Conservation (phyloP, 2,888 invertebrate genomes). For the Mimas tiliae region DNA sequence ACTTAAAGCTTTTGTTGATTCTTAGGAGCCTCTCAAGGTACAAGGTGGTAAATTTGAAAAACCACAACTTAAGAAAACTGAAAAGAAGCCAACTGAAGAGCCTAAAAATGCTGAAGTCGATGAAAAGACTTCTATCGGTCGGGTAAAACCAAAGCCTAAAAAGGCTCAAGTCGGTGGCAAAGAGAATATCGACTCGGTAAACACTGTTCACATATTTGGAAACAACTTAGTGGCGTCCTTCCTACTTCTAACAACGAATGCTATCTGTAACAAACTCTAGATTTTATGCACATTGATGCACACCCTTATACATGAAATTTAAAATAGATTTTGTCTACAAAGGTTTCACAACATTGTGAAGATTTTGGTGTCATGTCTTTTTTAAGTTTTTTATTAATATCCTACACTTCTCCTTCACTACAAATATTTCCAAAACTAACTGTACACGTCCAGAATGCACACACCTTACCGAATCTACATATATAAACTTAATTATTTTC, state of each 20-base stretch:
- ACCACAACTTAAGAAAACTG: constrained; percentile 78
- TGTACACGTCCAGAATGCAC: constrained; percentile 34
- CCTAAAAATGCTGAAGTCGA: constrained; percentile 65
- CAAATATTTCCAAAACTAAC: constrained; percentile 34
- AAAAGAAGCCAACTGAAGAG: constrained; percentile 69
- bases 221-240: constrained; percentile 52
- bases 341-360: not conserved
- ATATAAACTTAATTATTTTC: constrained; percentile 30
- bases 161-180: constrained; percentile 35
- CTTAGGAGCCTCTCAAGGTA: constrained; percentile 75
- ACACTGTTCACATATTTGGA: constrained; percentile 47
- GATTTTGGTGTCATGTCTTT: not conserved
- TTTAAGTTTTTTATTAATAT: constrained; percentile 3
- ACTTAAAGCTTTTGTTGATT: constrained; percentile 67
- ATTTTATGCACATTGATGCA: constrained; percentile 27
- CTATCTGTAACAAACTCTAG: constrained; percentile 25
- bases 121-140: constrained; percentile 29
- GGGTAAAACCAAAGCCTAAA: constrained; percentile 48
- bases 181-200: constrained; percentile 68
- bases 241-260: constrained; percentile 40
- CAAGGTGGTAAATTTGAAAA: constrained; percentile 79
- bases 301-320: constrained; percentile 10
- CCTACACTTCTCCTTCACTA: constrained; percentile 33
- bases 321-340: not conserved
- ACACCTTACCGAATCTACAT: constrained; percentile 35